phyloP scores from a whole-genome alignment of 2,888 invertebrate species.

The Tenodera sinensis region DNA sequence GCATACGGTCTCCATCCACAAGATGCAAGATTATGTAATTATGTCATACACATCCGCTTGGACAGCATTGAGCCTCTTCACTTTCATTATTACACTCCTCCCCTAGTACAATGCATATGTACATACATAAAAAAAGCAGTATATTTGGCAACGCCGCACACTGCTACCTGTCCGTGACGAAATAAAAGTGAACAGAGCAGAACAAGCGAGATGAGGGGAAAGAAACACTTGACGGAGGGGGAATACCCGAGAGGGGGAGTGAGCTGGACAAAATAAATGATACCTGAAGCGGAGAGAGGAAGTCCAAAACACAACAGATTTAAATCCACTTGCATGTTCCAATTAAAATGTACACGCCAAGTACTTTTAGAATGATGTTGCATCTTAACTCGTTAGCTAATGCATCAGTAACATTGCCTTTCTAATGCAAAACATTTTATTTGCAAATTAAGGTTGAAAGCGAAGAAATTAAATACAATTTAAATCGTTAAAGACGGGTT shows the following conservation, averaged over 20 bases:
- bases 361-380: too few species aligned
- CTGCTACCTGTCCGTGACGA: slow-evolving; percentile 14
- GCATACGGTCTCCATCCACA: background rate
- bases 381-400: too few species aligned
- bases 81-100: background rate
- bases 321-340: too few species aligned
- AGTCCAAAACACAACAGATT: background rate
- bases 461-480: too few species aligned
- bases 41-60: background rate
- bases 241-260: background rate
- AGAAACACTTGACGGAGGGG: background rate
- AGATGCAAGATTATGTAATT: background rate
- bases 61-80: background rate
- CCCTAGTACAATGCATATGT: background rate
- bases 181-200: slow-evolving; percentile 12
- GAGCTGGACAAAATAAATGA: background rate
- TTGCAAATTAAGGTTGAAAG: too few species aligned
- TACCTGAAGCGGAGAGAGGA: background rate
- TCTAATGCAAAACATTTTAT: too few species aligned
- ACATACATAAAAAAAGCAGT: background rate
- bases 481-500: too few species aligned
- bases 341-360: too few species aligned
- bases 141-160: slow-evolving; percentile 8
- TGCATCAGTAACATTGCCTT: too few species aligned
- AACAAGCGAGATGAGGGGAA: background rate